A percentile compares a stretch with the other conserved stretches of the same genome.
These are phyloP conservation scores for Eristalinus aeneus DNA, from an alignment of 2,888 invertebrate genomes.

Conservation along the genomic window DNA sequence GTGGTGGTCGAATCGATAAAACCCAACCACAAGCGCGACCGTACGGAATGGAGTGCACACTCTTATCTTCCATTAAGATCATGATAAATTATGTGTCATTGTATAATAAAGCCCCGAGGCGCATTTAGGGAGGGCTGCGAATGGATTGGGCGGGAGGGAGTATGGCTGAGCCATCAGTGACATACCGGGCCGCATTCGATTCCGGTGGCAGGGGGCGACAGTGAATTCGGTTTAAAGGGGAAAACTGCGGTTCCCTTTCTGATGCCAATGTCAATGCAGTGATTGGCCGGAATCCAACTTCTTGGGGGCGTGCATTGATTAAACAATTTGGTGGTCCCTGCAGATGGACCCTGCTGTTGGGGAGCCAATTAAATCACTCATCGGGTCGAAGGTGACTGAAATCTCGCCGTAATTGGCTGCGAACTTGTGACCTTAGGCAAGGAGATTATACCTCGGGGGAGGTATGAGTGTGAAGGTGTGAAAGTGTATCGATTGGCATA, in stretches of 20 bases:
- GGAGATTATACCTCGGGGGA: too few species aligned
- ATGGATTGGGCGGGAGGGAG: neutral
- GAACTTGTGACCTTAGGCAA: too few species aligned
- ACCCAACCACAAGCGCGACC: neutral
- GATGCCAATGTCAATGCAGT: neutral
- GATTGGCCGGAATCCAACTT: neutral
- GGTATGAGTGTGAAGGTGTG: too few species aligned
- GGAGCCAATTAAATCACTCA: neutral
- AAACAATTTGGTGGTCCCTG: neutral
- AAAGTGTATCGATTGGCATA: too few species aligned
- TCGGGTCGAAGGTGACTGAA: neutral
- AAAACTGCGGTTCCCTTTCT: neutral
- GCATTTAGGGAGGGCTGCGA: constrained; percentile 1
- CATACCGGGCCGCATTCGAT: constrained; percentile 18
- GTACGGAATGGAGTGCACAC: constrained; percentile 22
- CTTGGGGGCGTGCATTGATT: neutral
- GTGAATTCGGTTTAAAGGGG: neutral
- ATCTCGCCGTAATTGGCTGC: too few species aligned
- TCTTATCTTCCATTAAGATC: constrained; percentile 13
- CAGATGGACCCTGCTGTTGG: neutral
- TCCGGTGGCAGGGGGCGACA: constrained; percentile 11
- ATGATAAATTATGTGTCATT: constrained; percentile 35
- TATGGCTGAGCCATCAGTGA: neutral
- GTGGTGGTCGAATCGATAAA: constrained; percentile 31
- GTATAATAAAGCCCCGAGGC: constrained; percentile 28